Evolutionary conservation across 2,113 vertebrate species (phyloP).

Genomic region (Hippocampus guttulatus): DNA sequence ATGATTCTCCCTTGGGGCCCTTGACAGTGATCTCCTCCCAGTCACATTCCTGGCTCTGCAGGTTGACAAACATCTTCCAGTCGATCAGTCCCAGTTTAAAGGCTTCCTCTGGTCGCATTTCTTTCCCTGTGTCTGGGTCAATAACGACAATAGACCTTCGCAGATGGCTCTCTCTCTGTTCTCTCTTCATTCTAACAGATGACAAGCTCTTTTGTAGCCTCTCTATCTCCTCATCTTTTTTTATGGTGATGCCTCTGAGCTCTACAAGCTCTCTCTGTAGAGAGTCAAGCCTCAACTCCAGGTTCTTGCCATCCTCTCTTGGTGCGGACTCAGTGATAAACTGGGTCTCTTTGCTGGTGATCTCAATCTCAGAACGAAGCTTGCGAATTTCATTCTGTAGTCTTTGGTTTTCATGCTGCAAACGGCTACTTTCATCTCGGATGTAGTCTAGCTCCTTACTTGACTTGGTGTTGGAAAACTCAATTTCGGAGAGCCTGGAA

Average conservation of each 20-base stretch:
- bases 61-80: constrained; percentile 93
- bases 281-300: constrained; percentile 80
- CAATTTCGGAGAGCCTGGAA: constrained; percentile 80
- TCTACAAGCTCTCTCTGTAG: constrained; percentile 85
- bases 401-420: constrained; percentile 89
- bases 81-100: constrained; percentile 88
- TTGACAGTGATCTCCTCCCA: constrained; percentile 96
- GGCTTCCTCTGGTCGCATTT: constrained; percentile 93
- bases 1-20: constrained; percentile 86
- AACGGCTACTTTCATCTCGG: constrained; percentile 86
- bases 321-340: constrained; percentile 76
- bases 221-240: constrained; percentile 87
- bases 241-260: constrained; percentile 77
- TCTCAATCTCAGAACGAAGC: constrained; percentile 87
- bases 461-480: constrained; percentile 92
- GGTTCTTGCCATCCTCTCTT: constrained; percentile 69
- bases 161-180: constrained; percentile 93
- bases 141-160: constrained; percentile 93
- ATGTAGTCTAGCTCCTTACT: constrained; percentile 88
- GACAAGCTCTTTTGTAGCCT: constrained; percentile 84
- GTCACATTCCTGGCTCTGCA: constrained; percentile 94
- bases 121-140: constrained; percentile 88
- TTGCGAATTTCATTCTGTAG: constrained; percentile 84
- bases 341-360: constrained; percentile 82
- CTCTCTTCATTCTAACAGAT: constrained; percentile 81